phyloP scores from a whole-genome alignment of 2,797 vertebrate genomes.

The Erethizon dorsatum region DNA sequence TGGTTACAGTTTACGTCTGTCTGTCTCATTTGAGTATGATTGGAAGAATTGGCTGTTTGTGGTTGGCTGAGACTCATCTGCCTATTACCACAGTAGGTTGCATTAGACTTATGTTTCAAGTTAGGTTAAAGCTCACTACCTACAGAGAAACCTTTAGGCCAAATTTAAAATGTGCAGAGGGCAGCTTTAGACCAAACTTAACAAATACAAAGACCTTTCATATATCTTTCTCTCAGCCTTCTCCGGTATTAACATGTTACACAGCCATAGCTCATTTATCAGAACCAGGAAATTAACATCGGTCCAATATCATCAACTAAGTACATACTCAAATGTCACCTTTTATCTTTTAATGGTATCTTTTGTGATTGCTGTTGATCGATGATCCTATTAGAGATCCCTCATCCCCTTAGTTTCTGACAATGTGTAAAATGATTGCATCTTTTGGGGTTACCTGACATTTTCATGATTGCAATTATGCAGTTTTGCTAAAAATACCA shows the following conservation, averaged over 20 bases:
- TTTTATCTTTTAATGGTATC: background rate
- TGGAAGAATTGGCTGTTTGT: background rate
- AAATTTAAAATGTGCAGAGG: background rate
- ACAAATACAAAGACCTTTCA: conserved; percentile 12
- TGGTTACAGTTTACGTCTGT: background rate
- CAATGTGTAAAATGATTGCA: background rate
- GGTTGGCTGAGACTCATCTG: background rate
- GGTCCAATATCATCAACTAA: background rate
- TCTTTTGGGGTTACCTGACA: background rate
- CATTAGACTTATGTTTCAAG: background rate
- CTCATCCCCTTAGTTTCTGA: background rate
- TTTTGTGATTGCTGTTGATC: background rate
- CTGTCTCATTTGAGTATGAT: background rate
- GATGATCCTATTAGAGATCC: background rate
- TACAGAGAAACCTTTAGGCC: background rate
- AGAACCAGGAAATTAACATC: background rate
- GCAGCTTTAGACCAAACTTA: background rate
- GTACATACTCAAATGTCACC: background rate
- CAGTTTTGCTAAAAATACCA: background rate
- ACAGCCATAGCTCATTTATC: background rate
- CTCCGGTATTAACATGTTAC: background rate
- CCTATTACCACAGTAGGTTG: background rate
- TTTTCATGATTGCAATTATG: background rate
- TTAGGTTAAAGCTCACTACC: background rate
- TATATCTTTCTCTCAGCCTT: background rate